Base-by-base conservation (phyloP, 2,113 vertebrate species). In the Zosterops hypoxanthus region DNA sequence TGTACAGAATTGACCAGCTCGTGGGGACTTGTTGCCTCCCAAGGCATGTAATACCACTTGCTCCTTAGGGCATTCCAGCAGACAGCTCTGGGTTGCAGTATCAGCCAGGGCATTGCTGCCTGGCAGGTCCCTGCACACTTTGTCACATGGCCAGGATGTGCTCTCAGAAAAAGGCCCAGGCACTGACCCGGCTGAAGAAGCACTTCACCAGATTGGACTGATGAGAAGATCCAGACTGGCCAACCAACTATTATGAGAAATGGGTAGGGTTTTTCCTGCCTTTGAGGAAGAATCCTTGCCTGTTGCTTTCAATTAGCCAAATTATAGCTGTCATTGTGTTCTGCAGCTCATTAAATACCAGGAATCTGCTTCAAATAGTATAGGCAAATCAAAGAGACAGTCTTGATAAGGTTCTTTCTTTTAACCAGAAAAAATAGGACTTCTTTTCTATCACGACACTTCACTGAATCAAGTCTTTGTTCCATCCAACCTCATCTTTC, bases 71-170 rank as follows among this genome's bases (percentile, higher is more conserved):
- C 69, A 24, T 73, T 16, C 65, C 42, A 57, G 36, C 31, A 41
- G 65, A 17, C 18, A 16, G 76, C 44, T 46, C 80, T 16, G 16
- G 70, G 66, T 2, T 50, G 36, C 33, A 21, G 31, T 15, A 39
- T 23, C 86, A 52, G 56, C 7, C 0, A 2, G 52, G 7, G 39
- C 0, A 4, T 22, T 0, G 2, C 70, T 82, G 6, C 61, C 24
- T 49, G 0, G 0, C 0, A 0, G 47, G 42, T 69, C 56, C 53
- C 70, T 31, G 24, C 16, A 0, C 36, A 0, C 46, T 68, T 42
- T 24, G 24, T 42, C 2, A 1, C 44, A 13, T 0, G 0, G 75
- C 53, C 3, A 9, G 49, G 53, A 25, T 14, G 19, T 0, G 4
- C 57, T 31, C 61, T 21, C 5, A 4, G 57, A 23, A 86, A 52